Percentiles rank a stretch among this genome's conserved stretches.
Evolutionary conservation across 2,888 invertebrate genomes (phyloP).

Genomic region (Drepanosiphum platanoidis): DNA sequence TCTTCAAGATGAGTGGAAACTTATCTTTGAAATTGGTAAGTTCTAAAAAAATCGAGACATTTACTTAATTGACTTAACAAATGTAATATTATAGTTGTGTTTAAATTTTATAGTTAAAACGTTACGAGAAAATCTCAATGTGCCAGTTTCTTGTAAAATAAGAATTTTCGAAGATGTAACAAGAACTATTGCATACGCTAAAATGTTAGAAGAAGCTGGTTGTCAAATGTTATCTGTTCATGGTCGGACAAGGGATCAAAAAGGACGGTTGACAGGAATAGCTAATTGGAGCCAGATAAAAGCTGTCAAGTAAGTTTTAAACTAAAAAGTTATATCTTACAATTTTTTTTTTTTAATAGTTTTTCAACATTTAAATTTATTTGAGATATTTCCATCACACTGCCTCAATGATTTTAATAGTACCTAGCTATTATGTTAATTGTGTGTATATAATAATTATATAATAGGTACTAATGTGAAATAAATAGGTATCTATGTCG

Average conservation of each 20-base stretch:
- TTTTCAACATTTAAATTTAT: no score
- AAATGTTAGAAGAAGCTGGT: constrained; percentile 94
- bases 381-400: no score
- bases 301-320: constrained; percentile 78
- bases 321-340: neutral
- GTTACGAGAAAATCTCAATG: constrained; percentile 75
- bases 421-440: no score
- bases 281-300: constrained; percentile 94
- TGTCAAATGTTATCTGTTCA: constrained; percentile 93
- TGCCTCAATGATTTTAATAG: no score
- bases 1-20: constrained; percentile 94
- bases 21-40: constrained; percentile 83
- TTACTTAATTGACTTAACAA: neutral
- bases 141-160: constrained; percentile 98
- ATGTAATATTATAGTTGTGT: neutral
- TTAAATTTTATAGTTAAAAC: constrained; percentile 73
- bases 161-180: constrained; percentile 86
- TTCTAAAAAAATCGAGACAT: neutral
- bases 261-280: constrained; percentile 93
- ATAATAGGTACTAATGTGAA: no score
- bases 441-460: no score
- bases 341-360: no score
- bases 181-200: constrained; percentile 90
- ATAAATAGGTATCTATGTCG: no score
- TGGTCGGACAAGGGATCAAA: constrained; percentile 94